Percentiles rank a stretch among this genome's conserved stretches.
Evolutionary conservation across 1,140 invertebrate species (phyloP).

Genomic region (Camponotus vicinus): DNA sequence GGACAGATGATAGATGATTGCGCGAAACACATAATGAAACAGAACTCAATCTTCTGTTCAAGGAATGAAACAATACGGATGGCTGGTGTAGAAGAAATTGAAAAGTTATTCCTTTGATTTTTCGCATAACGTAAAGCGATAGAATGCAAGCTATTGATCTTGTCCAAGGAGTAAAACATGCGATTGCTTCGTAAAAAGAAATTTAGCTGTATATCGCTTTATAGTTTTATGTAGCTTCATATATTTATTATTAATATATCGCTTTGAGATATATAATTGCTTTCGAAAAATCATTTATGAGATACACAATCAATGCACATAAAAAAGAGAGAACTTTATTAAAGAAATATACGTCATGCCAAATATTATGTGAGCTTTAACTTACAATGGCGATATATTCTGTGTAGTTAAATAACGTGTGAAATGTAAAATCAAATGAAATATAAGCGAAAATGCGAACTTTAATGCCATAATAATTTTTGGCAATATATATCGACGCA

Average conservation of each 20-base stretch:
- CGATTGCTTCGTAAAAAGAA: neutral
- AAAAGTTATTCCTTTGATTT: constrained; percentile 51
- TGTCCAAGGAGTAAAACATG: constrained; percentile 8
- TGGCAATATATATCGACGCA: constrained; percentile 9
- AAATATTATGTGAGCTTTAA: neutral
- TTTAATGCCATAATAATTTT: neutral
- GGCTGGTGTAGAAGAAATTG: constrained; percentile 39
- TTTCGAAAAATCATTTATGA: neutral
- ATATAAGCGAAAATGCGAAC: constrained; percentile 23
- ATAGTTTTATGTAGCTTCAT: neutral
- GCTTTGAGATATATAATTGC: constrained; percentile 9
- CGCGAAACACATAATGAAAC: neutral
- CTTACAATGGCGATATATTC: neutral
- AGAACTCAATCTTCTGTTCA: constrained; percentile 47
- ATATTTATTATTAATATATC: too few species aligned
- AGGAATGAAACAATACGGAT: constrained; percentile 29
- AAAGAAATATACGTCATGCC: neutral
- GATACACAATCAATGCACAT: neutral
- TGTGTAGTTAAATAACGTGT: neutral
- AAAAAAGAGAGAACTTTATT: neutral
- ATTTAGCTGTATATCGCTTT: constrained; percentile 3
- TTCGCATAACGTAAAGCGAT: constrained; percentile 38
- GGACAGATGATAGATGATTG: constrained; percentile 41
- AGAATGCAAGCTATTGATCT: constrained; percentile 32
- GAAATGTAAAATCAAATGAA: constrained; percentile 10